phyloP scores from a whole-genome alignment of 2,113 vertebrate genomes.

The Pagrus major region DNA sequence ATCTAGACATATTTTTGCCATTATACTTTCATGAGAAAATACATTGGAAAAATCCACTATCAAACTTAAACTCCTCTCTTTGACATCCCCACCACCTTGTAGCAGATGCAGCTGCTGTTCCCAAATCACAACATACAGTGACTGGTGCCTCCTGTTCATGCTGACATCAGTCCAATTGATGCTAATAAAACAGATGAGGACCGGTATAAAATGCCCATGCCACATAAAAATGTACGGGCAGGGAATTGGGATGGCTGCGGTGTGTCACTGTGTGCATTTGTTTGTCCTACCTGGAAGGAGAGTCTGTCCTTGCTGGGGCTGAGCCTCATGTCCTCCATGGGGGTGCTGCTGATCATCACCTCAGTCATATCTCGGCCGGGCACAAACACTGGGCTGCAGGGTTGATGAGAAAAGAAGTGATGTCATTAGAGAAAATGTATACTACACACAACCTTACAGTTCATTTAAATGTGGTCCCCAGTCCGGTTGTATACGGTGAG shows the following conservation, averaged over 20 bases:
- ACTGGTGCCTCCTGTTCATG: neutral
- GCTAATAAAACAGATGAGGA: neutral
- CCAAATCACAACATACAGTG: neutral
- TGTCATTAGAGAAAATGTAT: slow-evolving; percentile 1
- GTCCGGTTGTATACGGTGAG: neutral
- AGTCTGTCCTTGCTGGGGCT: slow-evolving; percentile 93
- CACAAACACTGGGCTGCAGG: slow-evolving; percentile 91
- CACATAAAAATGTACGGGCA: neutral
- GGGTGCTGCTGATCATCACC: slow-evolving; percentile 93
- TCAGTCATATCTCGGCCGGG: slow-evolving; percentile 94
- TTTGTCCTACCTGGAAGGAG: slow-evolving; percentile 90
- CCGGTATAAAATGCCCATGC: neutral
- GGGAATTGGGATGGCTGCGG: neutral
- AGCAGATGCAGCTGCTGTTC: neutral
- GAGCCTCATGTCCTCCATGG: slow-evolving; percentile 96
- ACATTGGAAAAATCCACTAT: neutral
- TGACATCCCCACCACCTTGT: neutral
- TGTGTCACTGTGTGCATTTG: neutral
- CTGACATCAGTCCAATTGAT: neutral
- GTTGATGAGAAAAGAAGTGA: neutral
- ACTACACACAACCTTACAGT: neutral
- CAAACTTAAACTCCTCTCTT: neutral
- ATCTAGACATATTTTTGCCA: too few relatives aligned
- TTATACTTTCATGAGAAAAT: neutral
- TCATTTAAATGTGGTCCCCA: neutral